Conservation (phyloP, 2,888 invertebrate genomes). For the Rosalia funebris region DNA sequence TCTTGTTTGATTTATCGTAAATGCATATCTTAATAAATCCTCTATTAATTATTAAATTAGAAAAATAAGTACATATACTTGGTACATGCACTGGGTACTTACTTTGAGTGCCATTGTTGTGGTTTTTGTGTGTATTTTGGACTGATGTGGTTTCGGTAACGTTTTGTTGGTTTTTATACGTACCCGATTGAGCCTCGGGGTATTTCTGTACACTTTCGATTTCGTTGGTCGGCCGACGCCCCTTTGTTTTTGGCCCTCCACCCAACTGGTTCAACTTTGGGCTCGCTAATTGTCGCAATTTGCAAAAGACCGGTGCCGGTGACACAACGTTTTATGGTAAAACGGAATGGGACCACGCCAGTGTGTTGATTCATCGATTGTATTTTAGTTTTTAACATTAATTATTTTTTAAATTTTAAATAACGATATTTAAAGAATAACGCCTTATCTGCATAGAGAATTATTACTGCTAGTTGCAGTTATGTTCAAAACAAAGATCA, state of each 20-base stretch:
- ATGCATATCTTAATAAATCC: too few relatives aligned
- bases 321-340: background rate
- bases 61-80: too few relatives aligned
- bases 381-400: too few relatives aligned
- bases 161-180: slow-evolving; percentile 18
- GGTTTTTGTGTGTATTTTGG: slow-evolving; percentile 14
- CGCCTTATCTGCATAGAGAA: too few relatives aligned
- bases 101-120: slow-evolving; percentile 35
- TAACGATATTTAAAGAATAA: too few relatives aligned
- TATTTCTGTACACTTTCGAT: slow-evolving; percentile 15
- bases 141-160: slow-evolving; percentile 8
- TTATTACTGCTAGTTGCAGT: too few relatives aligned
- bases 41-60: too few relatives aligned
- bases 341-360: background rate
- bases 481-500: too few relatives aligned
- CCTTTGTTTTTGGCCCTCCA: slow-evolving; percentile 20
- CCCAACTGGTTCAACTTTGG: slow-evolving; percentile 1
- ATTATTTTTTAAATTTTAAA: too few relatives aligned
- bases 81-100: too few relatives aligned
- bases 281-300: slow-evolving; percentile 12
- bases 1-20: too few relatives aligned
- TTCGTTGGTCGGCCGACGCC: slow-evolving; percentile 21
- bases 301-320: background rate
- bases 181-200: background rate
- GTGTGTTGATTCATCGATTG: too few relatives aligned